phyloP scores from a whole-genome alignment of 2,113 vertebrate genomes.

The Grus americana region DNA sequence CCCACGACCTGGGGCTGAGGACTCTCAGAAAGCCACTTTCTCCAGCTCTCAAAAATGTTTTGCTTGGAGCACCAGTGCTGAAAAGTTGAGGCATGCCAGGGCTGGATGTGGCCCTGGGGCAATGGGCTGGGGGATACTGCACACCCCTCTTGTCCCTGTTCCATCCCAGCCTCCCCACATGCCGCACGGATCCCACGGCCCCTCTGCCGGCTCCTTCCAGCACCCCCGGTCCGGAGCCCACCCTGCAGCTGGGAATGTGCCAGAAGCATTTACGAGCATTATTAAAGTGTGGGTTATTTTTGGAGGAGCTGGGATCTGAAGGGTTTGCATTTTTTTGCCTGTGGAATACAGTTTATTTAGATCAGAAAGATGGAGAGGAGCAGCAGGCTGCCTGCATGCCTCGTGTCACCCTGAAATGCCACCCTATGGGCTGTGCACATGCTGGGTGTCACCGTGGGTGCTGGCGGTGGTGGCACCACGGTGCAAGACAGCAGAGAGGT shows the following conservation, averaged over 20 bases:
- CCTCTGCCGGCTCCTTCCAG: background rate
- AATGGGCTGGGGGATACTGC: fast-evolving
- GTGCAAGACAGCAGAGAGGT: background rate
- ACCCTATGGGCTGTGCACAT: background rate
- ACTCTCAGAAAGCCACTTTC: background rate
- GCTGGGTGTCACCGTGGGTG: background rate
- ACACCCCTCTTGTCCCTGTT: background rate
- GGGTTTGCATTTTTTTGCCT: constrained; percentile 43
- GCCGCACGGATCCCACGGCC: background rate
- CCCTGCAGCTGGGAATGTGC: constrained; percentile 61
- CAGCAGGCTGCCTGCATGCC: fast-evolving
- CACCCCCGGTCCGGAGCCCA: background rate
- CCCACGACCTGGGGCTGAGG: fast-evolving
- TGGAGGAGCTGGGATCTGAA: constrained; percentile 28
- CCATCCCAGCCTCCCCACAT: background rate
- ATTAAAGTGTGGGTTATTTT: constrained; percentile 44
- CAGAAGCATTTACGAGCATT: constrained; percentile 35
- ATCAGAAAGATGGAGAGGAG: background rate
- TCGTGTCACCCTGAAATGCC: background rate
- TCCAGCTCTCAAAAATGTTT: background rate
- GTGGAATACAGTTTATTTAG: constrained; percentile 42
- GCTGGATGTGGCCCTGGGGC: background rate
- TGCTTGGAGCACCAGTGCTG: fast-evolving
- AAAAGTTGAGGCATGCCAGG: background rate
- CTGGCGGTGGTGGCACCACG: background rate